Evolutionary conservation across 1,140 invertebrate genomes (phyloP).

Genomic region (Tribolium castaneum): DNA sequence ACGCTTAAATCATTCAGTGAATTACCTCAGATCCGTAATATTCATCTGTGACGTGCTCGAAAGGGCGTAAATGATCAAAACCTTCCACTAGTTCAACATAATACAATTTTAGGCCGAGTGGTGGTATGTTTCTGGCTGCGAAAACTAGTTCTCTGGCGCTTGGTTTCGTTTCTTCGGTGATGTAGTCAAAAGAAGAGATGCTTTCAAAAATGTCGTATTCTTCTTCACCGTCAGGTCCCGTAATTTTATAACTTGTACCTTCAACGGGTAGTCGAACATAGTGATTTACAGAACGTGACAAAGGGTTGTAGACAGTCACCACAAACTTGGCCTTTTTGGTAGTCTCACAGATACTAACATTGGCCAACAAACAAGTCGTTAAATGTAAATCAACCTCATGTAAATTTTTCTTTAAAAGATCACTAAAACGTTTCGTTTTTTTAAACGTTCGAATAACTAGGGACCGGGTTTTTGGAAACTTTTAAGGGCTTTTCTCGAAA

Average conservation of each 20-base stretch:
- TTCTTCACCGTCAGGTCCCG: conserved; percentile 68
- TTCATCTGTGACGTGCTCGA: not conserved
- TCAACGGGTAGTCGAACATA: conserved; percentile 80
- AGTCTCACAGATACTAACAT: conserved; percentile 69
- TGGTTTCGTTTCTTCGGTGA: conserved; percentile 64
- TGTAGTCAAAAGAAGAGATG: conserved; percentile 38
- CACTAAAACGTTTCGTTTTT: not conserved
- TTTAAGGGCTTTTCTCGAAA: too few relatives aligned
- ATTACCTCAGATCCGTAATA: not conserved
- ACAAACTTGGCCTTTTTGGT: conserved; percentile 66
- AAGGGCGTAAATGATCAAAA: conserved; percentile 61
- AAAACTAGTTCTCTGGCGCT: conserved; percentile 74
- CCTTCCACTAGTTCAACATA: conserved; percentile 63
- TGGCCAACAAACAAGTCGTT: conserved; percentile 64
- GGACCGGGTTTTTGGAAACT: too few relatives aligned
- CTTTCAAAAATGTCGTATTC: conserved; percentile 65
- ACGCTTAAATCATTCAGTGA: not conserved
- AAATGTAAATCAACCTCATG: conserved; percentile 31
- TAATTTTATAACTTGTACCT: conserved; percentile 70
- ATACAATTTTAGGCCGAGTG: conserved; percentile 74
- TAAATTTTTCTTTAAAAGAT: not conserved
- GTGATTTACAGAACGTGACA: conserved; percentile 72
- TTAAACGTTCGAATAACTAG: too few relatives aligned
- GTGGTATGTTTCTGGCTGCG: conserved; percentile 70
- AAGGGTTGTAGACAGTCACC: conserved; percentile 83